Percentiles rank a stretch among this genome's conserved stretches.
Conservation (phyloP, 2,113 vertebrate genomes). For the Anas platyrhynchos region DNA sequence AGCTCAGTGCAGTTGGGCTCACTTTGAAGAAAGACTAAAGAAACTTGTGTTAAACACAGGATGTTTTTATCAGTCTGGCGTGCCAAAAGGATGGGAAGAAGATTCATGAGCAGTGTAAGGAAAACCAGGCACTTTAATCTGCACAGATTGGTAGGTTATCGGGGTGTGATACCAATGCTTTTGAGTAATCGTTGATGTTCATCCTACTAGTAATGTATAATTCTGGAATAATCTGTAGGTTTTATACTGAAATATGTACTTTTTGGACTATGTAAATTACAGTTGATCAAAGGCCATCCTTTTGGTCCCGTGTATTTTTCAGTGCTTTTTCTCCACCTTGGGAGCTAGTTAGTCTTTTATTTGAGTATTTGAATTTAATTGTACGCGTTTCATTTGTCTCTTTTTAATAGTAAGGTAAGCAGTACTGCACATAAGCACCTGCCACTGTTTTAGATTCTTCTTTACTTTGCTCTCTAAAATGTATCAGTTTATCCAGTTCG, state of each 20-base stretch:
- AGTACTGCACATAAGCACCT: background rate
- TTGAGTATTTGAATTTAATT: background rate
- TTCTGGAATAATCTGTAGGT: background rate
- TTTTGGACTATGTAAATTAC: background rate
- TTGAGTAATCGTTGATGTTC: background rate
- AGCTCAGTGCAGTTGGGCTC: background rate
- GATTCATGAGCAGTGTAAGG: constrained; percentile 82
- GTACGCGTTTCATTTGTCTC: background rate
- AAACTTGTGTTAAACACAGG: background rate
- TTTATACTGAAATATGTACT: background rate
- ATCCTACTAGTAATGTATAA: background rate
- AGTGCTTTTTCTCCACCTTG: background rate
- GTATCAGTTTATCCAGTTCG: background rate
- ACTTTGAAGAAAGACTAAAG: background rate
- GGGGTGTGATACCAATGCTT: background rate
- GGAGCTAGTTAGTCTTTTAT: background rate
- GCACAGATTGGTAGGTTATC: constrained; percentile 81
- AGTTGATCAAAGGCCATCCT: background rate
- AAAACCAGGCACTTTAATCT: constrained; percentile 80
- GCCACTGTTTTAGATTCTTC: background rate
- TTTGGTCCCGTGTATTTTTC: background rate
- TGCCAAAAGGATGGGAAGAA: constrained; percentile 84
- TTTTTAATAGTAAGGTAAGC: background rate
- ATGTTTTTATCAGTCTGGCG: constrained; percentile 86
- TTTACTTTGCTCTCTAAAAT: background rate